Base-by-base conservation (phyloP, 2,888 invertebrate genomes). In the Chouioia cunea region DNA sequence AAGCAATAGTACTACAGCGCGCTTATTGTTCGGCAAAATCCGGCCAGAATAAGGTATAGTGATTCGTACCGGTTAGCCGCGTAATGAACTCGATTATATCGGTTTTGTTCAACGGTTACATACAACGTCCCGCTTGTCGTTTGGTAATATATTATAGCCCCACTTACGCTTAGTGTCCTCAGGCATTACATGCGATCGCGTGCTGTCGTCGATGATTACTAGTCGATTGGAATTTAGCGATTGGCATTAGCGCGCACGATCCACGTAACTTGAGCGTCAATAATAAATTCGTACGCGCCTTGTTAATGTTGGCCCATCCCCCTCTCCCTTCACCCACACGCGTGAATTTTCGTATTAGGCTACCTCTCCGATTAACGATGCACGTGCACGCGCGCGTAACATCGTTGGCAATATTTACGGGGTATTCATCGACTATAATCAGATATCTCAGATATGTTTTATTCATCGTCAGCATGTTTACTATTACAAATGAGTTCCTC, bases 221-320 rank as follows among this genome's bases (percentile, higher is more conserved):
- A 47, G 44, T 47, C 66, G 66, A 71, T 71, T 57, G 63, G 71
- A 71, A 71, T 71, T 71, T 71, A 71, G 66, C 66, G 62, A 53
- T 53, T n/a, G 63, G 52, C 23, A 57, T 46, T 62, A 47, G 36
- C 1, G 15, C 0, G 44, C 54, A 36, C 47, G 43, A 44, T 59
- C 52, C 44, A n/a, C n/a, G n/a, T n/a, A n/a, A n/a, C n/a, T 27
- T 4, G n/a, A 16, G 48, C 22, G 58, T 23, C 14, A 53, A 66
- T 59, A 66, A 66, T 59, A 66, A 66, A 59, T 66, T 66, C 53
- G 53, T 20, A 23, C 23, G 48, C 15, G 1, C 56, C 27, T 27
- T 6, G 47, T 22, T 12, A 27, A 48, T 23, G 48, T 0, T 54
- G 27, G 4, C 15, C n/a, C 2, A 53, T 12, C 53, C 18, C 12